Conservation (phyloP, 2,888 invertebrate species). For the Clostera curtula region DNA sequence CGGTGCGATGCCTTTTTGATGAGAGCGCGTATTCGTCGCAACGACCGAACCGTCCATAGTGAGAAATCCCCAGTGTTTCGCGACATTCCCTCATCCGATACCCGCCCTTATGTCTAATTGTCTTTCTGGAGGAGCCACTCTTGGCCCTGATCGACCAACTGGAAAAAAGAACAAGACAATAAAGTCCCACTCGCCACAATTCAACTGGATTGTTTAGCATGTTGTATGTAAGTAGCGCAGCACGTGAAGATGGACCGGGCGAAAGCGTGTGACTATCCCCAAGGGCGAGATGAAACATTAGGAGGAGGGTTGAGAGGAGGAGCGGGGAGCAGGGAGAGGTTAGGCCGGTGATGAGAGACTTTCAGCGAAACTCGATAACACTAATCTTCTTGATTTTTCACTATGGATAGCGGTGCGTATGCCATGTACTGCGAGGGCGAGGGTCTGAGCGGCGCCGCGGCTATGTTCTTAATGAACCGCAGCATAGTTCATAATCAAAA, state of each 20-base stretch:
- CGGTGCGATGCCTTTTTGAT: constrained; percentile 74
- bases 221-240: constrained; percentile 65
- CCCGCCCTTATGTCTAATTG: constrained; percentile 71
- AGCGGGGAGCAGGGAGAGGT: constrained; percentile 22
- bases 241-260: constrained; percentile 68
- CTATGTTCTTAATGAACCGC: constrained; percentile 40
- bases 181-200: constrained; percentile 69
- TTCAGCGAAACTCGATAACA: constrained; percentile 67
- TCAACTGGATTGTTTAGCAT: constrained; percentile 47
- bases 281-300: constrained; percentile 47
- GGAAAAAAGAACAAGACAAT: constrained; percentile 74
- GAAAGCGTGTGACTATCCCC: constrained; percentile 67
- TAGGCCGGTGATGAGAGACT: constrained; percentile 64
- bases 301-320: constrained; percentile 29
- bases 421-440: constrained; percentile 30
- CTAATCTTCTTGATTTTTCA: constrained; percentile 61
- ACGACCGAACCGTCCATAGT: constrained; percentile 69
- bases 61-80: constrained; percentile 71
- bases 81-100: constrained; percentile 68
- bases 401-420: constrained; percentile 63
- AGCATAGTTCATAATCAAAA: constrained; percentile 63
- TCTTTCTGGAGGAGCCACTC: constrained; percentile 75
- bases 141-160: constrained; percentile 75
- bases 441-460: constrained; percentile 31
- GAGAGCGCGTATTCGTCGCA: constrained; percentile 61